Percentiles rank a stretch among this genome's conserved stretches.
Conservation (phyloP, 1,140 invertebrate species). For the Euura saliciscinereae region DNA sequence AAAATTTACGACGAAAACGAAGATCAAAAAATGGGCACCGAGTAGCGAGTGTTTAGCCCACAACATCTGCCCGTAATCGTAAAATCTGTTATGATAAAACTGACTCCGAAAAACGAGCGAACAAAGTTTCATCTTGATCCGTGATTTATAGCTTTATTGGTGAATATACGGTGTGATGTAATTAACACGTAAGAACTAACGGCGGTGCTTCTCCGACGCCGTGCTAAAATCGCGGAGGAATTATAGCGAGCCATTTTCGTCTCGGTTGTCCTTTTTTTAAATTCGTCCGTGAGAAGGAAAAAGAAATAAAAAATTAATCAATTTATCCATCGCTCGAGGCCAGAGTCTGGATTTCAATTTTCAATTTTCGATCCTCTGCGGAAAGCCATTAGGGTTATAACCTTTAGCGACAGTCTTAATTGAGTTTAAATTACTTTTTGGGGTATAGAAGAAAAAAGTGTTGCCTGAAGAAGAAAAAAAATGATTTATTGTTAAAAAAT, state of each 20-base stretch:
- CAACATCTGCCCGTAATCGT: conserved; percentile 31
- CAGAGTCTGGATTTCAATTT: conserved; percentile 3
- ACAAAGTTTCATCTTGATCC: conserved; percentile 20
- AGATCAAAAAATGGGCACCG: too few species aligned
- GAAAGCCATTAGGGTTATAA: not conserved
- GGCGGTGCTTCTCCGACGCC: not conserved
- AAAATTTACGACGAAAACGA: not conserved
- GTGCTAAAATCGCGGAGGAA: not conserved
- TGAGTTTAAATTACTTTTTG: conserved; percentile 28
- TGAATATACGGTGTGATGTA: conserved; percentile 12
- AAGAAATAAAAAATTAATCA: not conserved
- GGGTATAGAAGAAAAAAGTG: not conserved
- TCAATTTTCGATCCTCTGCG: not conserved
- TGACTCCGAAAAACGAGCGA: not conserved
- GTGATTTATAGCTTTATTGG: conserved; percentile 35
- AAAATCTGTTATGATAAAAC: conserved; percentile 16
- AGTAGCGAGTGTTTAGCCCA: conserved; percentile 18
- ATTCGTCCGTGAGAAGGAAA: not conserved
- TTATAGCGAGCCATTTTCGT: not conserved
- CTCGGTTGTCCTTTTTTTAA: not conserved
- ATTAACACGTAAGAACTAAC: conserved; percentile 30
- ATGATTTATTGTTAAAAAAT: not conserved
- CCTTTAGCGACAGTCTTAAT: conserved; percentile 12
- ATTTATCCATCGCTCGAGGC: not conserved
- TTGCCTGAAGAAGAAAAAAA: too few species aligned